Evolutionary conservation across 2,888 invertebrate genomes (phyloP), one percentile per base, ranked within the genome.

Genomic region (Ptycholaimellus sp.): DNA sequence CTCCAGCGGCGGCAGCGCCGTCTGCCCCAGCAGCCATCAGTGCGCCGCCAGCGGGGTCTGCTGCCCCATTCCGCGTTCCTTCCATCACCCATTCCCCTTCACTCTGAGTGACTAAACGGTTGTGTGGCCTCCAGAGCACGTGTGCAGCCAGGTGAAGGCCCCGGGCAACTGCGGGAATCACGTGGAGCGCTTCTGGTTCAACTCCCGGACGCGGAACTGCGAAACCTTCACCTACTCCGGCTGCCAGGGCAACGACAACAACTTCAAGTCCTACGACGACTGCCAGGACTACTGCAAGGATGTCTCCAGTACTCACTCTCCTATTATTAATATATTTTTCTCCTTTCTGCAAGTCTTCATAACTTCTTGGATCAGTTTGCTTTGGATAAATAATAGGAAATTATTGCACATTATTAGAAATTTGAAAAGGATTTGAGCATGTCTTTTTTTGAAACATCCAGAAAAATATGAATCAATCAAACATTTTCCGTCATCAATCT

Each of bases 121-220:
- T 19, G 21, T 16, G 36, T 30, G 3, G 38, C n/a, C n/a, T 25
- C 6, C 31, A 36, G 36, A 36, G 32, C 25, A 16, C 27, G 31
- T 36, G 7, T 36, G 36, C 27, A 36, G 31, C 19, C 30, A 31
- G 20, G 6, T 18, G 2, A 16, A n/a, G 18, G 18, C 21, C 17
- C 16, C 20, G 6, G 42, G 42, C 20, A 36, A 14, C 14, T 42
- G 42, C 37, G 32, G 25, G 5, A 30, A 21, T 16, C 18, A 14
- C 19, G 33, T 25, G 14, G 32, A 16, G 2, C 36, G 42, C n/a
- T 42, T 36, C 36, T 42, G 35, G 34, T 38, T 23, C 38, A 40
- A 40, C 21, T 33, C 39, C 2, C 35, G n/a, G 18, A 35, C 38
- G 14, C 38, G 38, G n/a, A 38, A 19, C 28, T 40, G 40, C 31